Evolutionary conservation across 2,888 invertebrate species (phyloP).

Genomic region (Erebia epiphron): DNA sequence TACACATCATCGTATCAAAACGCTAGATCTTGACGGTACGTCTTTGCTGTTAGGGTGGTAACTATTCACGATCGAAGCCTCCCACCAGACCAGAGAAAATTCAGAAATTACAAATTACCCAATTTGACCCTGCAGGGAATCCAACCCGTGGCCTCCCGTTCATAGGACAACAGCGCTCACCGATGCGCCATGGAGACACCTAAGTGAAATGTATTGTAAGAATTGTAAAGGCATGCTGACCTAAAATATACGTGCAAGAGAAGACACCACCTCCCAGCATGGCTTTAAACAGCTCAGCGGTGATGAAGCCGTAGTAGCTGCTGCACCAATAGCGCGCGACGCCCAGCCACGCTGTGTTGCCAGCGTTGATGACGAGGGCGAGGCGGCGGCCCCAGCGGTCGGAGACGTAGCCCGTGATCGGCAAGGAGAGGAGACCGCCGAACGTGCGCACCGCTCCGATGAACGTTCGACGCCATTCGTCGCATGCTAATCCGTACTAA

Average conservation of each 20-base stretch:
- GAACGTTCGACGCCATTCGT: constrained; percentile 86
- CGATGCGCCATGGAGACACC: too few species aligned
- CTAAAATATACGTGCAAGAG: constrained; percentile 12
- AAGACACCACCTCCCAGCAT: constrained; percentile 85
- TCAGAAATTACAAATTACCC: too few species aligned
- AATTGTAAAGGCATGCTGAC: background rate
- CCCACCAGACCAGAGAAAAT: too few species aligned
- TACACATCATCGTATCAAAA: too few species aligned
- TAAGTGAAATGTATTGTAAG: background rate
- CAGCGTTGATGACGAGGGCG: constrained; percentile 79
- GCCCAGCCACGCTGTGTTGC: constrained; percentile 84
- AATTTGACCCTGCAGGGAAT: too few species aligned
- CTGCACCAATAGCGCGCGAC: constrained; percentile 82
- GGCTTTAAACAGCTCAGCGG: constrained; percentile 87
- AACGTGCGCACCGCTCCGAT: constrained; percentile 87
- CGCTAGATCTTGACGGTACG: too few species aligned
- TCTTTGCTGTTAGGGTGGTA: too few species aligned
- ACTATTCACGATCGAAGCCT: too few species aligned
- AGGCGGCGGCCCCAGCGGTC: constrained; percentile 87
- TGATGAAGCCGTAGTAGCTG: constrained; percentile 84
- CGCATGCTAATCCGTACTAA: constrained; percentile 84
- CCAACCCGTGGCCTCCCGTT: too few species aligned
- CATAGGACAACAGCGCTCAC: too few species aligned
- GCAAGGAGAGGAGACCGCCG: constrained; percentile 86
- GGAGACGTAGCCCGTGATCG: constrained; percentile 86